Evolutionary conservation across 2,797 vertebrate species (phyloP), one percentile per base, ranked within the genome.

Genomic region (Schizopygopsis pylzovi): DNA sequence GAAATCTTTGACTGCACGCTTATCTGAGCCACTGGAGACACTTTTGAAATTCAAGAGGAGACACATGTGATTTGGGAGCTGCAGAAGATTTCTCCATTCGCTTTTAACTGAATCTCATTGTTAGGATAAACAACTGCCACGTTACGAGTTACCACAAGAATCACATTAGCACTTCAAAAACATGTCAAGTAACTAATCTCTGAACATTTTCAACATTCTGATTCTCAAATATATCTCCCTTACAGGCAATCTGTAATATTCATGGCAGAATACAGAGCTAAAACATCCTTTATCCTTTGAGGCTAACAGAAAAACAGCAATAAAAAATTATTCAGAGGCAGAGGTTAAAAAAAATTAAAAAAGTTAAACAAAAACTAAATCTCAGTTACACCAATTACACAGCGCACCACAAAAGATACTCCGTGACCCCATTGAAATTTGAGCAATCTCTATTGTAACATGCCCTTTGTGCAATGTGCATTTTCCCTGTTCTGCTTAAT

Each of bases 311-410:
- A 70, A 78, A 78, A 59, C 39, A 49, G 12, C 52, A 82, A 59
- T 18, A 18, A 16, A 2, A 45, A 83, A 79, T 43, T 1, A 70
- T 79, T 79, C 70, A 18, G 47, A 54, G 47, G 37, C n/a, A 39
- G 68, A 56, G 2, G 47, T 65, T 47, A 3, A 33, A 33, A 33
- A 33, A 33, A 33, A 3, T 1, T 28, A 28, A 33, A 33, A 33
- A 33, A 33, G 28, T 33, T 33, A 2, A 33, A 33, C 28, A 2
- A 33, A 33, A 33, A 78, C 63, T 70, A 79, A 43, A 9, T 59
- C 83, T 67, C 81, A 37, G 54, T 73, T 67, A 59, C 41, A 72
- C 39, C 63, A 85, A 79, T 85, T 61, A 85, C 28, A 79, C 25
- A 61, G 9, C 18, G 20, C 16, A 72, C 52, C 12, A 84, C 61